phyloP scores from a whole-genome alignment of 2,888 invertebrate genomes.

The Caenorhabditis macrosperma region DNA sequence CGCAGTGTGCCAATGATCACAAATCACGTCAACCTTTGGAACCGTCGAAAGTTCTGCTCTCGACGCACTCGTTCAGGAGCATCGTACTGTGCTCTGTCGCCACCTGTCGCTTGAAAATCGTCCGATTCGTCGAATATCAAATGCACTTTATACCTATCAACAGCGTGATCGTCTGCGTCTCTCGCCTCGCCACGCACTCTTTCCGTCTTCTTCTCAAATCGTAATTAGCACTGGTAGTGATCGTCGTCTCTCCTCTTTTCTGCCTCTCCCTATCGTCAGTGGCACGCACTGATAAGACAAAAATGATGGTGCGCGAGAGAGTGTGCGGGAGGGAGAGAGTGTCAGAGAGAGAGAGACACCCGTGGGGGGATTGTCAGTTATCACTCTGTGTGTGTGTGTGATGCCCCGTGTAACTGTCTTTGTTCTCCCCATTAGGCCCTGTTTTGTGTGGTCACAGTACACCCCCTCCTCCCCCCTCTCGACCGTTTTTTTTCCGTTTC shows the following conservation, averaged over 20 bases:
- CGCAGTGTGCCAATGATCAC: too few species aligned
- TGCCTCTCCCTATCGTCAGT: neutral
- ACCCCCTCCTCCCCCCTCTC: neutral
- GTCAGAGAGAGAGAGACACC: neutral
- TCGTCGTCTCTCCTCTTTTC: neutral
- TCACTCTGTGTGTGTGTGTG: neutral
- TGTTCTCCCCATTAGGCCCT: slow-evolving; percentile 2
- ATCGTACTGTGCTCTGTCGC: neutral
- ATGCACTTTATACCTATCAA: slow-evolving; percentile 1
- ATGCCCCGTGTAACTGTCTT: slow-evolving; percentile 7
- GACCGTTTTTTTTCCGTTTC: neutral
- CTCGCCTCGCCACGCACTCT: neutral
- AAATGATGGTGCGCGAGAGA: neutral
- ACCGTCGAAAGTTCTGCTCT: too few species aligned
- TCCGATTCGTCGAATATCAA: neutral
- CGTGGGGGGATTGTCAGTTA: slow-evolving; percentile 5
- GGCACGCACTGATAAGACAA: slow-evolving; percentile 10
- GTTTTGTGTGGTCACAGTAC: slow-evolving; percentile 3
- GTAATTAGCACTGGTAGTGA: slow-evolving; percentile 11
- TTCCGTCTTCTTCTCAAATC: neutral
- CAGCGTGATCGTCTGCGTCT: neutral
- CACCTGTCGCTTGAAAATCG: neutral
- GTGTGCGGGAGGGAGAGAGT: slow-evolving; percentile 8
- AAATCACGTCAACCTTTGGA: too few species aligned
- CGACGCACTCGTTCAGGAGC: too few species aligned